phyloP scores from a whole-genome alignment of 92 coral and sea anemone genomes.

The Muricea muricata region DNA sequence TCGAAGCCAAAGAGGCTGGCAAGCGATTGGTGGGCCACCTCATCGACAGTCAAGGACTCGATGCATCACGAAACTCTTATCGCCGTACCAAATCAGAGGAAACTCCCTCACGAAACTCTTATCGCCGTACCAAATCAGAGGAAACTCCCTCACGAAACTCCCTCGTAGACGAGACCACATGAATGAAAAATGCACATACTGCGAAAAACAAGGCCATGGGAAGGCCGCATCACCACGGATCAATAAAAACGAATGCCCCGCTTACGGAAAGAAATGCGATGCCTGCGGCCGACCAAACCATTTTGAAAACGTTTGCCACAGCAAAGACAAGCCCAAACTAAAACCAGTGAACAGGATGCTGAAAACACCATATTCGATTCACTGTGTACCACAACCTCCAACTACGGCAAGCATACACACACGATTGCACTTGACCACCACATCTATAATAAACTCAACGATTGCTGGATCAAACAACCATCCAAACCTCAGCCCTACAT shows the following conservation, averaged over 20 bases:
- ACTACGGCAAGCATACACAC: not conserved
- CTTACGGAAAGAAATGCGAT: conserved; percentile 58
- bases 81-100: conserved; percentile 43
- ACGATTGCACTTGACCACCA: conserved; percentile 31
- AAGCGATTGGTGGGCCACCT: conserved; percentile 72
- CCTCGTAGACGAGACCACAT: not conserved
- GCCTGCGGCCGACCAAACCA: conserved; percentile 67
- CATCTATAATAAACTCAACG: conserved; percentile 26
- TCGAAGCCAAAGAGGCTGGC: conserved; percentile 70
- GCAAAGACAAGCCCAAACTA: conserved; percentile 51
- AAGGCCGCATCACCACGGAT: conserved; percentile 53
- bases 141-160: conserved; percentile 23
- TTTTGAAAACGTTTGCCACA: conserved; percentile 59
- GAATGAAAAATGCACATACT: conserved; percentile 54
- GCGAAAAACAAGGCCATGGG: conserved; percentile 72
- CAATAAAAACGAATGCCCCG: conserved; percentile 62
- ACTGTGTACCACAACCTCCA: conserved; percentile 20
- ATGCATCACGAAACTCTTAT: conserved; percentile 62
- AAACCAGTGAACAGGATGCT: not conserved
- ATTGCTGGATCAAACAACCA: conserved; percentile 23
- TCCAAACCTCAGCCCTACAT: conserved; percentile 40
- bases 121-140: conserved; percentile 44
- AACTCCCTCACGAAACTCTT: conserved; percentile 59
- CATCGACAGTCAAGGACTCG: conserved; percentile 59
- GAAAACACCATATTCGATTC: conserved; percentile 19